phyloP scores from a whole-genome alignment of 2,888 invertebrate genomes.

The Hypomecis atomaria region DNA sequence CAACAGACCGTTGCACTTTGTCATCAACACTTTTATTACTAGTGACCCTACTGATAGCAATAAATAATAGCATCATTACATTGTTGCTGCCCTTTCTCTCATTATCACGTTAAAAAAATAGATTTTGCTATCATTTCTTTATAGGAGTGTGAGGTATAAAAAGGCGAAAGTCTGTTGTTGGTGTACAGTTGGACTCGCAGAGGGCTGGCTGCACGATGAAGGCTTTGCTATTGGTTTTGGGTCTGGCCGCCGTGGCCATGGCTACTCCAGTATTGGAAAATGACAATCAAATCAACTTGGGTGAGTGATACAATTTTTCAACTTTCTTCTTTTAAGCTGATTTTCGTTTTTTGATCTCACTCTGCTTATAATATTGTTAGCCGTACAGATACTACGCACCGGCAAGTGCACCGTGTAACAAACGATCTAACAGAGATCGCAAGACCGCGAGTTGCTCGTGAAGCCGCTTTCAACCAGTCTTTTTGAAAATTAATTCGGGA shows the following conservation, averaged over 20 bases:
- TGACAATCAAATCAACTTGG: conserved; percentile 50
- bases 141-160: conserved; percentile 12
- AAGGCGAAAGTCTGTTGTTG: conserved; percentile 6
- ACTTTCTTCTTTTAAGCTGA: neutral
- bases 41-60: conserved; percentile 31
- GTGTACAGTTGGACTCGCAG: conserved; percentile 64
- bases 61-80: conserved; percentile 35
- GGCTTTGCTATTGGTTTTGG: conserved; percentile 61
- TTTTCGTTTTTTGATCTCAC: neutral
- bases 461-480: too few relatives aligned
- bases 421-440: too few relatives aligned
- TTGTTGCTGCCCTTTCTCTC: conserved; percentile 20
- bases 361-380: too few relatives aligned
- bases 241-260: conserved; percentile 68
- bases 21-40: conserved; percentile 10
- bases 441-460: too few relatives aligned
- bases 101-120: conserved; percentile 36
- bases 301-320: conserved; percentile 51
- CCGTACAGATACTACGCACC: too few relatives aligned
- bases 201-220: conserved; percentile 70
- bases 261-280: conserved; percentile 63
- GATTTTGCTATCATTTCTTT: conserved; percentile 16
- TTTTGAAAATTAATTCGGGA: too few relatives aligned
- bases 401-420: too few relatives aligned
- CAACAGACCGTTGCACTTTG: conserved; percentile 6